Conservation (phyloP, 2,888 invertebrate genomes). For the Leptinotarsa tumamoca region DNA sequence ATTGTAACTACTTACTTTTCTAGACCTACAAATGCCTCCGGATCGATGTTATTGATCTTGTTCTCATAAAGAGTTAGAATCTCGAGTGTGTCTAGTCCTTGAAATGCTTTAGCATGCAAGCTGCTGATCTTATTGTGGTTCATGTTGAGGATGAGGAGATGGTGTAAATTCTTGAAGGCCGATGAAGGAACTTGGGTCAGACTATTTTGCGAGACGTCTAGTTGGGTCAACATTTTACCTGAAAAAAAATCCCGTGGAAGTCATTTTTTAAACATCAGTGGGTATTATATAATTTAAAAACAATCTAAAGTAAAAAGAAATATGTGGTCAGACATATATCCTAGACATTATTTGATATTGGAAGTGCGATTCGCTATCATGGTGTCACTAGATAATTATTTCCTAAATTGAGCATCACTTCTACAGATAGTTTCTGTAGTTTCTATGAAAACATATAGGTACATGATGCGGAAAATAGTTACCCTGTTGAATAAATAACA, state of each 20-base stretch:
- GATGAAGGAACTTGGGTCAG: conserved; percentile 83
- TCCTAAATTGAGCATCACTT: too few relatives aligned
- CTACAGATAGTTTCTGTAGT: too few relatives aligned
- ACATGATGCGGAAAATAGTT: too few relatives aligned
- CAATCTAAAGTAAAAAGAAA: too few relatives aligned
- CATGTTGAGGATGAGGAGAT: conserved; percentile 87
- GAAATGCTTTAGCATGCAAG: conserved; percentile 85
- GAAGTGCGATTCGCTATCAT: too few relatives aligned
- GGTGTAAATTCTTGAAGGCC: conserved; percentile 84
- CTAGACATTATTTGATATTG: too few relatives aligned
- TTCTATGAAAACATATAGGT: too few relatives aligned
- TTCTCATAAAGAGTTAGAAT: conserved; percentile 90
- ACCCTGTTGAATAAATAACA: too few relatives aligned
- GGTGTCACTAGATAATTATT: too few relatives aligned
- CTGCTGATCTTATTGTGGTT: conserved; percentile 88
- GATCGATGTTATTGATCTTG: conserved; percentile 81
- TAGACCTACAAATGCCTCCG: conserved; percentile 86
- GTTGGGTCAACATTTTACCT: conserved; percentile 88
- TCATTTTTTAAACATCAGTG: background rate
- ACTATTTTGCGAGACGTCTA: conserved; percentile 90
- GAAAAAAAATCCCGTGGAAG: conserved; percentile 48
- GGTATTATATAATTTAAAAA: too few relatives aligned
- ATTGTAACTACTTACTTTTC: conserved; percentile 77
- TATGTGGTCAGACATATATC: too few relatives aligned
- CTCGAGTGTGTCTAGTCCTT: conserved; percentile 87